Evolutionary conservation across 2,113 vertebrate species (phyloP), one percentile per base, ranked within the genome.

Genomic region (Thunnus thynnus): DNA sequence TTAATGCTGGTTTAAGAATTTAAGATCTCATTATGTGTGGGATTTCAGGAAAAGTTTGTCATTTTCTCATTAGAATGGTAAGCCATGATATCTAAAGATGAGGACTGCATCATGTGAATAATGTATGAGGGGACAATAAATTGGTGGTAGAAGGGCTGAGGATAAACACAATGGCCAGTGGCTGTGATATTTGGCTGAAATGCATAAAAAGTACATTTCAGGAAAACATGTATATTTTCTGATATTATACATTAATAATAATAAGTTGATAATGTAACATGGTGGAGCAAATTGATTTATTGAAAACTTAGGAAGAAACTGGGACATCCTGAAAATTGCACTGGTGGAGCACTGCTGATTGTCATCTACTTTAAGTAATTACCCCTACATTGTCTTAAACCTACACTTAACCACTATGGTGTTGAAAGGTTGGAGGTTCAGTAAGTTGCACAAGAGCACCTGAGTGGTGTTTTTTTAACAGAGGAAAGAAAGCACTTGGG

Each of bases 301-400:
- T 72, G 25, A 46, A 68, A 55, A 16, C 2, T n/a, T 63, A 44
- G 57, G 1, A 41, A 72, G 56, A 9, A 75, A 78, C 54, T 17
- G 9, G 3, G 32, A 2, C 55, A 30, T 76, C 41, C 64, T 68
- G 22, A 63, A 74, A 82, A 63, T 50, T 68, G 70, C 54, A 48
- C 8, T 48, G 25, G 51, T 47, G 58, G 2, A 69, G 46, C 30
- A 76, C 44, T 32, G 50, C 14, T 71, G 44, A 75, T 13, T 61
- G 61, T 17, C 56, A 51, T 83, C 54, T 9, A 41, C 6, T 41
- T 7, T 41, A 9, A 41, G 36, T 41, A 41, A 72, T 84, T 77
- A 80, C 4, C 1, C 17, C 46, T 48, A 51, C 12, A 18, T n/a
- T n/a, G 41, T 44, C 51, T 22, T 61, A 76, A 58, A 70, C 47